Evolutionary conservation across 1,140 invertebrate genomes (phyloP), one percentile per base, ranked within the genome.

Genomic region (Saccostrea glomerata): DNA sequence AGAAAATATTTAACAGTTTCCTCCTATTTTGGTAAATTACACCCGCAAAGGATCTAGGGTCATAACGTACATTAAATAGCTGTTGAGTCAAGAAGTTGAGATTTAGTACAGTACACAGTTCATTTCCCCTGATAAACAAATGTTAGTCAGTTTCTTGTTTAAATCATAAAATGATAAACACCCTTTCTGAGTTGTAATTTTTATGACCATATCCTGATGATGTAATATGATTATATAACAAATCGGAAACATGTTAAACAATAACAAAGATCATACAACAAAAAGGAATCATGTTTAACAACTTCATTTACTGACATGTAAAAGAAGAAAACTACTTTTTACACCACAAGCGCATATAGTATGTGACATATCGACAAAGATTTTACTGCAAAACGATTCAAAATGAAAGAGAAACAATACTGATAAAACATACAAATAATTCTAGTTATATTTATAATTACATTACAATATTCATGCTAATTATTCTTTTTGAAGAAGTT

Each of bases 61-160:
- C 73, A 54, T 89, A 88, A 20, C 55, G 17, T 20, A 85, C 70
- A 58, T 86, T 77, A 60, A 20, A 17, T n/a, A 87, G n/a, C 40
- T 56, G 17, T 23, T 54, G 11, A 36, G n/a, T 58, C 56, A 87
- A 55, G n/a, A 23, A 36, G 11, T 63, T 40, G 11, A 88, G 82
- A 60, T 88, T 58, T n/a, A 88, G 40, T 47, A 47, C 40, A 47
- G n/a, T n/a, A n/a, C n/a, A n/a, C 40, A 47, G 40, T 47, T 47
- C 40, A 63, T 25, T 84, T 66, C 55, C 9, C 30, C 87, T 23
- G 66, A 58, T n/a, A 47, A 55, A 23, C 84, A 82, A 23, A 88
- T 82, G 87, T 88, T 88, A 17, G 86, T 87, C 56, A 87, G 54
- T 11, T 20, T 20, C 86, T 82, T 87, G 82, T 47, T 84, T 30